Evolutionary conservation across 2,113 vertebrate species (phyloP), one percentile per base, ranked within the genome.

Genomic region (Alaudala cheleensis): DNA sequence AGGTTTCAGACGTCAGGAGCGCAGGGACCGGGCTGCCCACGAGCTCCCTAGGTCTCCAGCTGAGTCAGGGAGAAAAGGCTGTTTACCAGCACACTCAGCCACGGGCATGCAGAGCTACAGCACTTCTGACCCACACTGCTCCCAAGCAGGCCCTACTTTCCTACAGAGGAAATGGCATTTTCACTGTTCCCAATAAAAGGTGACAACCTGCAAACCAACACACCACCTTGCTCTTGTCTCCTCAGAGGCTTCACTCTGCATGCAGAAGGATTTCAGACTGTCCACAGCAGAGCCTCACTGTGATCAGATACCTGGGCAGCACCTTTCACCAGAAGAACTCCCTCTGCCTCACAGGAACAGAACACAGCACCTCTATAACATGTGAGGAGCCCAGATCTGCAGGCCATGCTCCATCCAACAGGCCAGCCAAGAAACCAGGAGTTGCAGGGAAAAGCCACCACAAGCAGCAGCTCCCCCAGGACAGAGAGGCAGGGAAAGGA

Each of bases 41-140:
- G 5, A 86, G 65, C 49, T 96, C 44, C 53, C 80, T 60, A 56
- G 69, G 50, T 76, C 89, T 87, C 70, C 60, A 82, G 72, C 64
- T 45, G 65, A 93, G 82, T 86, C 92, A 93, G 73, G 45, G 56
- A 67, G 72, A 89, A 82, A 72, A 50, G 1, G 22, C 60, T 86
- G 50, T 26, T 87, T 25, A 72, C 57, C 67, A 85, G 94, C 74
- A 44, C 73, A 9, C 3, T 1, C 61, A 71, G 90, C 26, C 64
- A 78, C 18, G 8, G 44, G 20, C 1, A 17, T 0, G 17, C 61
- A 65, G 54, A 80, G 58, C 77, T 50, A 50, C 79, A 77, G 62
- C 37, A 12, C 45, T 51, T 44, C 67, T 56, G 49, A 73, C 47
- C 40, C 77, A 50, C 0, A 0, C 1, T 44, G 66, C 23, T 65